Evolutionary conservation across 2,113 vertebrate species (phyloP).

Genomic region (Laterallus jamaicensis): DNA sequence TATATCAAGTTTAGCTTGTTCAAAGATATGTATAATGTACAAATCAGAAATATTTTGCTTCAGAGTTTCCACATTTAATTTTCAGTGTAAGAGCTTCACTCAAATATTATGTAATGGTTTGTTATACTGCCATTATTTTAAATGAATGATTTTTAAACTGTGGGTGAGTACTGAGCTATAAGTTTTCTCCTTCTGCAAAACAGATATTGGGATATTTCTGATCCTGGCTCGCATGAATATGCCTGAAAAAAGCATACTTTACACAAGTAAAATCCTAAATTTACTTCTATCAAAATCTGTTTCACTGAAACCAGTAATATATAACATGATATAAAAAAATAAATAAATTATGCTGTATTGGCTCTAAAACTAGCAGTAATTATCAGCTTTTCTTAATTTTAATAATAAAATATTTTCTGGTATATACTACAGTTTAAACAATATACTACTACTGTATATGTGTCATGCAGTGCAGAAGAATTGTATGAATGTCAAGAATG

Average conservation of each 20-base stretch:
- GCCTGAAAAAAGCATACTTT: not conserved
- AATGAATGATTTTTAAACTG: not conserved
- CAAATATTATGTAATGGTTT: not conserved
- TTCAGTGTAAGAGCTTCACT: not conserved
- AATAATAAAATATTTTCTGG: not conserved
- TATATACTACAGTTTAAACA: not conserved
- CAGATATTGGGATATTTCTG: not conserved
- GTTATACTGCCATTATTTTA: not conserved
- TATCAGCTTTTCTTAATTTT: not conserved
- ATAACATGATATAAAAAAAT: not conserved
- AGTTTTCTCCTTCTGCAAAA: not conserved
- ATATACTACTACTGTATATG: not conserved
- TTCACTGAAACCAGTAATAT: not conserved
- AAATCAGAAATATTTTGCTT: not conserved
- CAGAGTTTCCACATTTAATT: not conserved
- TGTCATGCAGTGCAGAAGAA: not conserved
- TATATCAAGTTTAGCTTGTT: not conserved
- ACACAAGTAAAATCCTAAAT: not conserved
- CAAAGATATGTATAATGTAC: not conserved
- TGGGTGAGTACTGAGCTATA: not conserved
- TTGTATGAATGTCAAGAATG: not conserved
- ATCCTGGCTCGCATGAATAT: not conserved
- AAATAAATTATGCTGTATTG: not conserved
- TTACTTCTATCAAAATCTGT: not conserved
- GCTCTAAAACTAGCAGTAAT: not conserved